These are phyloP conservation scores for Lontra canadensis DNA, from an alignment of 2,113 vertebrate genomes.

Conservation along the genomic window DNA sequence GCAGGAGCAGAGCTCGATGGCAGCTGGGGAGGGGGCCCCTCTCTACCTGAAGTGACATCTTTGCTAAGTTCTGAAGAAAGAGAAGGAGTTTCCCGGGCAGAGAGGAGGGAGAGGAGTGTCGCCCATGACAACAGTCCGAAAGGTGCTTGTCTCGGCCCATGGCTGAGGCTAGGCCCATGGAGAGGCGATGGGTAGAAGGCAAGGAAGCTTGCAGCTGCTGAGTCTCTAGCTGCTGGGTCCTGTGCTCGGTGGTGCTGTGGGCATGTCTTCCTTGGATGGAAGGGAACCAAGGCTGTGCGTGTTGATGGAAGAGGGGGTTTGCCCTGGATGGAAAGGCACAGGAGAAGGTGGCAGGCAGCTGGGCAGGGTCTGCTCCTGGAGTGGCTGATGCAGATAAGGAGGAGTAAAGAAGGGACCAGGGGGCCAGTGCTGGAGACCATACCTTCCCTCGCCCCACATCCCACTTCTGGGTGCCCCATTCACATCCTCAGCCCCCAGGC, in stretches of 20 bases:
- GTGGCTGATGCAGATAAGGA: not conserved
- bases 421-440: not conserved
- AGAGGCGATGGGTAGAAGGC: not conserved
- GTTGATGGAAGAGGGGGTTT: not conserved
- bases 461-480: not conserved
- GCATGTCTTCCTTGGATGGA: not conserved
- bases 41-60: not conserved
- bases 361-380: not conserved
- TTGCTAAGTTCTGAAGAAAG: not conserved
- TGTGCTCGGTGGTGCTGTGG: not conserved
- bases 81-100: not conserved
- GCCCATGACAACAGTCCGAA: not conserved
- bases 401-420: not conserved
- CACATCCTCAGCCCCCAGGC: not conserved
- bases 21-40: not conserved
- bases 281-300: not conserved
- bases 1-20: not conserved
- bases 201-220: not conserved
- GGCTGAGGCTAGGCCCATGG: not conserved
- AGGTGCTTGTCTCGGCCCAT: rapidly evolving
- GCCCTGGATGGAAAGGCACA: not conserved
- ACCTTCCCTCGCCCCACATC: rapidly evolving
- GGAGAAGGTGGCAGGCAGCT: not conserved
- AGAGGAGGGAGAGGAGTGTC: not conserved
- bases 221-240: not conserved